A percentile compares a stretch with the other conserved stretches of the same genome.
phyloP scores from a whole-genome alignment of 2,113 vertebrate genomes.

The Tautogolabrus adspersus region DNA sequence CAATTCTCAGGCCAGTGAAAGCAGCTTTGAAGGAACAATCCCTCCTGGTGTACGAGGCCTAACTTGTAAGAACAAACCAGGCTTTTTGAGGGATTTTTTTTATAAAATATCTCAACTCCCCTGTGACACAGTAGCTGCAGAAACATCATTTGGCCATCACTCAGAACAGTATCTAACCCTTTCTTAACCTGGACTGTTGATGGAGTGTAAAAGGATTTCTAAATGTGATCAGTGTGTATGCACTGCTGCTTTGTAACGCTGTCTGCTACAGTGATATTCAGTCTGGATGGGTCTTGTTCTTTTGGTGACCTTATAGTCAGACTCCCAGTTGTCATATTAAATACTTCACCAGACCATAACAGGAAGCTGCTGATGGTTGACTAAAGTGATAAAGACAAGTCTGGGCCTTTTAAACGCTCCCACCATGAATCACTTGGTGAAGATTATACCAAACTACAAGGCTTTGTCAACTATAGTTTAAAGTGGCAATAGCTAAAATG shows the following conservation, averaged over 20 bases:
- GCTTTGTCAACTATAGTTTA: background rate
- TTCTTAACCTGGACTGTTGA: constrained; percentile 4
- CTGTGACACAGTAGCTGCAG: background rate
- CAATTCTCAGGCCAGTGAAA: constrained; percentile 41
- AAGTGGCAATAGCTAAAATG: background rate
- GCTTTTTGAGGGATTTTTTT: constrained; percentile 32
- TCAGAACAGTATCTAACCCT: constrained; percentile 19
- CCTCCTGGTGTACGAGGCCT: constrained; percentile 40
- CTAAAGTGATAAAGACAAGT: constrained; percentile 19
- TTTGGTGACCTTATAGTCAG: constrained; percentile 65
- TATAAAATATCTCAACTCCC: constrained; percentile 32
- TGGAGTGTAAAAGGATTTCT: constrained; percentile 41
- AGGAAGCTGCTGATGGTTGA: constrained; percentile 53
- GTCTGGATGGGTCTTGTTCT: constrained; percentile 30
- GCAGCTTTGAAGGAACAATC: constrained; percentile 46
- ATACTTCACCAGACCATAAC: constrained; percentile 63
- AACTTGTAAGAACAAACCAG: constrained; percentile 26
- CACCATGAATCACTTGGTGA: constrained; percentile 10
- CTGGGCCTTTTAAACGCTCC: constrained; percentile 10
- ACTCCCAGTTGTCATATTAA: constrained; percentile 71
- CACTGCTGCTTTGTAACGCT: constrained; percentile 3
- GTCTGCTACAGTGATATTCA: constrained; percentile 41
- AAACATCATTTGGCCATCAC: constrained; percentile 24
- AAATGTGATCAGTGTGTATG: constrained; percentile 39
- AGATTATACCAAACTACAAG: background rate